Base-by-base conservation (phyloP, 2,888 invertebrate species). In the Sphaerophoria taeniata region DNA sequence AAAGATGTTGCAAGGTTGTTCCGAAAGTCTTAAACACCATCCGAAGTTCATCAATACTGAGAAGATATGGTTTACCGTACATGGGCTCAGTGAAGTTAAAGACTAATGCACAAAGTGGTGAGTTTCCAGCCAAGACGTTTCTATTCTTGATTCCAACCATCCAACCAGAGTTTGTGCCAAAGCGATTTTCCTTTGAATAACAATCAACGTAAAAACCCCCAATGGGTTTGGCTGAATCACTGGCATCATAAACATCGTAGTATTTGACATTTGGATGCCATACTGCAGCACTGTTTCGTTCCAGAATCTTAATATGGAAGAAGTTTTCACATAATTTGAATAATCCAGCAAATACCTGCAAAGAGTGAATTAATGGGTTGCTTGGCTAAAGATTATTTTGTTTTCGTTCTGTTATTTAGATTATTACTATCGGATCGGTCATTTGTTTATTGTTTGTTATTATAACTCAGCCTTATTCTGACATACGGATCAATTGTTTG, bases 191-290 rank as follows among this genome's bases (percentile, higher is more conserved):
- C 67, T 95, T 94, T 0, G 94, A 94, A 90, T 95, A 98, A 0
- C 96, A 96, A 91, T 98, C 98, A 0, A 98, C 92, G 90, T 96
- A 98, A 90, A 98, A 97, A 6, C 96, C 96, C n/a, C 95, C 96
- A 3, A 97, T 92, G 0, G 96, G 96, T 0, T 87, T 87, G 16
- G 88, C 90, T 6, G 82, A 71, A 7, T 87, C 76, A 3, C 74
- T 86, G 70, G 89, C 93, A 89, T 98, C 97, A 88, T 94, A 95
- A 9, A 98, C 93, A 89, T 97, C 95, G 90, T 95, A 98, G 90
- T 95, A 97, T 89, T 95, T 94, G 0, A 98, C 98, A 90, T 97
- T 96, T 79, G 95, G 95, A 89, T 98, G 96, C 98, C 98, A 98
- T 0, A 95, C 94, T 67, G 96, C 94, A 0, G 95, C 94, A 36